phyloP scores from a whole-genome alignment of 2,113 vertebrate genomes.

The Numida meleagris region DNA sequence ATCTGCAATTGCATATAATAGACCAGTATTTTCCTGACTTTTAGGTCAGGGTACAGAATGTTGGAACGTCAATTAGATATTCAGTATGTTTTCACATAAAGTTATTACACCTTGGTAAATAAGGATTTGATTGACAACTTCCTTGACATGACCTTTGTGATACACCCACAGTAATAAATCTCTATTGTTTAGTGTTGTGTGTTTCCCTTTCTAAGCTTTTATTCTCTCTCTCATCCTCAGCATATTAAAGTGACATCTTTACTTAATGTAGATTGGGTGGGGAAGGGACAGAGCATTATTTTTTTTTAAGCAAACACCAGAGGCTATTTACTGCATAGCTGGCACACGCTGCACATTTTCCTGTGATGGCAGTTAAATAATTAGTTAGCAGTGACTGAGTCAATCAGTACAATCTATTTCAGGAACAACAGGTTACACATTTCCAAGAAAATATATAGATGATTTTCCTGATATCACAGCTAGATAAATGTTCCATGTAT shows the following conservation, averaged over 20 bases:
- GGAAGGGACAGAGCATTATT: not conserved
- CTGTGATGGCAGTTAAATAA: not conserved
- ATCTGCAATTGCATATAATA: not conserved
- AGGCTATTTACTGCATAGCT: not conserved
- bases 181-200: not conserved
- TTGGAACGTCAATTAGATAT: not conserved
- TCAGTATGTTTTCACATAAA: not conserved
- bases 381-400: not conserved
- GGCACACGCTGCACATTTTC: not conserved
- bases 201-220: not conserved
- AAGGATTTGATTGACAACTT: constrained; percentile 15
- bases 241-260: not conserved
- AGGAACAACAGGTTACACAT: not conserved
- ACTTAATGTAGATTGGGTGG: not conserved
- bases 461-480: not conserved
- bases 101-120: not conserved
- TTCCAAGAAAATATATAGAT: not conserved
- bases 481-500: not conserved
- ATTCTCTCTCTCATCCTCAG: not conserved
- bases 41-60: not conserved
- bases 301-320: not conserved
- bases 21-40: not conserved
- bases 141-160: constrained; percentile 12
- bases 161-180: not conserved
- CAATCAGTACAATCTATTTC: not conserved